Percentiles rank a stretch among this genome's conserved stretches.
Conservation (phyloP, 2,113 vertebrate genomes). For the Menura novaehollandiae region DNA sequence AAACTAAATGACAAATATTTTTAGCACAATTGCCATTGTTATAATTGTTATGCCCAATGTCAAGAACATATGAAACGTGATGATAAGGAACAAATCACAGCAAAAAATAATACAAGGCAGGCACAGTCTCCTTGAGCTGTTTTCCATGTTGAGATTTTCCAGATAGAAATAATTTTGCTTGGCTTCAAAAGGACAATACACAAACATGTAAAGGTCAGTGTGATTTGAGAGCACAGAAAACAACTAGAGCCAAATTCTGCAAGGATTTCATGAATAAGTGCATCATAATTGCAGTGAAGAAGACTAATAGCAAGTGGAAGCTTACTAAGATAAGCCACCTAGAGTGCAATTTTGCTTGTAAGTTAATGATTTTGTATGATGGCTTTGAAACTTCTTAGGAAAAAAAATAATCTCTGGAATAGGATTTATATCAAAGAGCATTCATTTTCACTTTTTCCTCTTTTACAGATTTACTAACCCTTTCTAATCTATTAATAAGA, state of each 20-base stretch:
- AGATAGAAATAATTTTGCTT: background rate
- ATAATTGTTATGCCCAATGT: background rate
- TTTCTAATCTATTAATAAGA: background rate
- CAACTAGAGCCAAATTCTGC: background rate
- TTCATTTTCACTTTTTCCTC: background rate
- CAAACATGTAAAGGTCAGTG: background rate
- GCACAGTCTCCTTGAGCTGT: background rate
- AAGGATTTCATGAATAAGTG: background rate
- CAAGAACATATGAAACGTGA: background rate
- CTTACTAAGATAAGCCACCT: background rate
- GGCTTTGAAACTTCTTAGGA: background rate
- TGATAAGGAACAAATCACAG: background rate
- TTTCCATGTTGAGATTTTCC: background rate
- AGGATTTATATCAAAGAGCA: background rate
- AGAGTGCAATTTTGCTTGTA: background rate
- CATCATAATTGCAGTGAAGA: background rate
- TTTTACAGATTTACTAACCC: background rate
- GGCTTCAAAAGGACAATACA: background rate
- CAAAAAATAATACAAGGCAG: background rate
- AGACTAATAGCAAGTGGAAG: background rate
- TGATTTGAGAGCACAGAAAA: background rate
- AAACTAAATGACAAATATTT: background rate
- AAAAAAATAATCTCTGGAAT: background rate
- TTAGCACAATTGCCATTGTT: constrained; percentile 19
- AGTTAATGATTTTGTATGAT: background rate